A percentile compares a stretch with the other conserved stretches of the same genome.
These are phyloP conservation scores for Drosophila neoperkinsi DNA, from an alignment of 2,888 invertebrate species.

Conservation along the genomic window DNA sequence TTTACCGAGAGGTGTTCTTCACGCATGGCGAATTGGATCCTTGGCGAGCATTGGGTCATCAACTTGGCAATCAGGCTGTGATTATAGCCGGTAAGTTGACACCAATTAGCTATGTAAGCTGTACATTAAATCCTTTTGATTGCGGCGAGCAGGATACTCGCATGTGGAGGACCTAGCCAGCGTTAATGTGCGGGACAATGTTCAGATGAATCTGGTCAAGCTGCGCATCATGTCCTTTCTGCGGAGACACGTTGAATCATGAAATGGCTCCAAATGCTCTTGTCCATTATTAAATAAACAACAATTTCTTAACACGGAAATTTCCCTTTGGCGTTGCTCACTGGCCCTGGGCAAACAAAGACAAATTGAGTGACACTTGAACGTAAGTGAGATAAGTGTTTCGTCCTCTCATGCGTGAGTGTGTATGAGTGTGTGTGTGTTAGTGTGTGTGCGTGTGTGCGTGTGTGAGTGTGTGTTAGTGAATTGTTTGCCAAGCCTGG, in stretches of 20 bases:
- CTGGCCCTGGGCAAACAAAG: slow-evolving; percentile 45
- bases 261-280: slow-evolving; percentile 28
- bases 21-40: slow-evolving; percentile 87
- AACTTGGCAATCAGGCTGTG: slow-evolving; percentile 68
- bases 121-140: slow-evolving; percentile 19
- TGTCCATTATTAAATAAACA: slow-evolving; percentile 62
- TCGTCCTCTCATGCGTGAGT: slow-evolving; percentile 12
- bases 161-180: slow-evolving; percentile 82
- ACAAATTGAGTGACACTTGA: slow-evolving; percentile 71
- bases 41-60: slow-evolving; percentile 86
- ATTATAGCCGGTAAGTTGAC: slow-evolving; percentile 71
- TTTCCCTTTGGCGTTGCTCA: slow-evolving; percentile 25
- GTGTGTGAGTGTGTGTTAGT: slow-evolving; percentile 8
- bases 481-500: slow-evolving; percentile 29
- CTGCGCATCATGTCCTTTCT: slow-evolving; percentile 76
- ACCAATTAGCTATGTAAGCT: slow-evolving; percentile 35
- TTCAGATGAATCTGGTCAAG: slow-evolving; percentile 80
- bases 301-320: slow-evolving; percentile 31
- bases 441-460: slow-evolving; percentile 4
- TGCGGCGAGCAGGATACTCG: slow-evolving; percentile 68
- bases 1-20: slow-evolving; percentile 85
- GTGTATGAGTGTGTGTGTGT: background rate
- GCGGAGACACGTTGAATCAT: slow-evolving; percentile 55
- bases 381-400: slow-evolving; percentile 59
- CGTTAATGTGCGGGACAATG: slow-evolving; percentile 71